Evolutionary conservation across 2,113 vertebrate species (phyloP).

Genomic region (Pristiophorus japonicus): DNA sequence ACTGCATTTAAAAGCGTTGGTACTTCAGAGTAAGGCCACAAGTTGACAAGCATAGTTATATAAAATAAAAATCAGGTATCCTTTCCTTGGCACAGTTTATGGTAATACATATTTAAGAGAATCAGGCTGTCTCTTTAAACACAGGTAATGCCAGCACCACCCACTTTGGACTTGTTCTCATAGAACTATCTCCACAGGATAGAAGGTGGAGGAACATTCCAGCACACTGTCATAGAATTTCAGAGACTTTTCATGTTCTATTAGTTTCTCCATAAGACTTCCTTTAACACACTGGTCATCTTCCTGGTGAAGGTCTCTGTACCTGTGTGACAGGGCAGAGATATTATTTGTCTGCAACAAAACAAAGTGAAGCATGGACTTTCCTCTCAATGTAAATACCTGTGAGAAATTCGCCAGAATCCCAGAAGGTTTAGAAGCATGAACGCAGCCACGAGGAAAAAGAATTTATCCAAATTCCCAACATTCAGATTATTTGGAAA

Average conservation of each 20-base stretch:
- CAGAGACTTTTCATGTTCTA: conserved; percentile 64
- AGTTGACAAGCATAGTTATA: background rate
- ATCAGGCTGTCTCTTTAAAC: background rate
- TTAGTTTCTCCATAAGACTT: conserved; percentile 67
- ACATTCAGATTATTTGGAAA: conserved; percentile 75
- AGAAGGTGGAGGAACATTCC: conserved; percentile 58
- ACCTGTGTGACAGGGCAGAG: conserved; percentile 54
- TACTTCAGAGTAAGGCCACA: background rate
- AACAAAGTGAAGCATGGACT: background rate
- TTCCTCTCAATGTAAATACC: conserved; percentile 53
- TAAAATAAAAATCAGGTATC: background rate
- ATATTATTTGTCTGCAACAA: background rate
- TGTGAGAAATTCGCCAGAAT: conserved; percentile 74
- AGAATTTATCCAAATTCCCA: conserved; percentile 82
- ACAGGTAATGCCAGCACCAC: conserved; percentile 51
- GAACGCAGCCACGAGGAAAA: conserved; percentile 75
- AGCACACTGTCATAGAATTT: conserved; percentile 67
- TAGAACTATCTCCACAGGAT: conserved; percentile 55
- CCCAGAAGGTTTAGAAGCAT: conserved; percentile 71
- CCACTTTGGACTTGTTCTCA: background rate
- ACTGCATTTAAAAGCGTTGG: background rate
- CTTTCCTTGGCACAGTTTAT: background rate
- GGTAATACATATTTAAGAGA: background rate
- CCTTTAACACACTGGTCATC: conserved; percentile 52
- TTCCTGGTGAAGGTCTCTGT: conserved; percentile 63